Evolutionary conservation across 1,140 invertebrate genomes (phyloP).

Genomic region (Antheraea mylitta): DNA sequence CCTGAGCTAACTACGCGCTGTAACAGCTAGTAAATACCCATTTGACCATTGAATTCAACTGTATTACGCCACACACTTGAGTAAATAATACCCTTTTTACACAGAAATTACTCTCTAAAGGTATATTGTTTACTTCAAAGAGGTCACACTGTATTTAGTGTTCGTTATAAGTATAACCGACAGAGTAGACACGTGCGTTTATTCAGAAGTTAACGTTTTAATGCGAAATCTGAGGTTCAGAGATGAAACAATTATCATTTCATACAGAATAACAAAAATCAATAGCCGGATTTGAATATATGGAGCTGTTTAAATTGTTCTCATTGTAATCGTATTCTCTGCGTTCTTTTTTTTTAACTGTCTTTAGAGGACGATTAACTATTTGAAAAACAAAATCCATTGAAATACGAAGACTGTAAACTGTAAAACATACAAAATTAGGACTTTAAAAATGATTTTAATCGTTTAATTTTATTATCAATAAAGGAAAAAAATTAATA

Average conservation of each 20-base stretch:
- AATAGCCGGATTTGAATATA: constrained; percentile 32
- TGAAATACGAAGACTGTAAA: too few relatives aligned
- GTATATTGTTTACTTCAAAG: constrained; percentile 33
- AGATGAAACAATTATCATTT: constrained; percentile 41
- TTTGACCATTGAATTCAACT: constrained; percentile 19
- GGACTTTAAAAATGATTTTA: too few relatives aligned
- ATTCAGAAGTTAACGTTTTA: constrained; percentile 45
- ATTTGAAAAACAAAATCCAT: too few relatives aligned
- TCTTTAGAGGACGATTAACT: neutral
- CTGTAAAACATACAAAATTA: too few relatives aligned
- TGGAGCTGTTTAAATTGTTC: constrained; percentile 14
- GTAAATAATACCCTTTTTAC: constrained; percentile 37
- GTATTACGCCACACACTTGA: constrained; percentile 23
- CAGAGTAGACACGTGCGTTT: constrained; percentile 38
- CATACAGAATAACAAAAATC: constrained; percentile 45
- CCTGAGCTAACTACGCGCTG: constrained; percentile 19
- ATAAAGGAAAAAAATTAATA: neutral
- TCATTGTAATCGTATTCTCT: constrained; percentile 17
- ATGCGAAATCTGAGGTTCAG: constrained; percentile 42
- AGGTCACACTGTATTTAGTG: constrained; percentile 25
- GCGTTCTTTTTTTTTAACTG: neutral
- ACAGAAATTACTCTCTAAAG: constrained; percentile 31
- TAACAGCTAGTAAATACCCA: constrained; percentile 24
- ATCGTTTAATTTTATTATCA: too few relatives aligned
- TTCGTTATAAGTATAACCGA: constrained; percentile 24